A percentile compares a stretch with the other conserved stretches of the same genome.
Conservation (phyloP, 2,888 invertebrate species). For the Pinctada fucata region DNA sequence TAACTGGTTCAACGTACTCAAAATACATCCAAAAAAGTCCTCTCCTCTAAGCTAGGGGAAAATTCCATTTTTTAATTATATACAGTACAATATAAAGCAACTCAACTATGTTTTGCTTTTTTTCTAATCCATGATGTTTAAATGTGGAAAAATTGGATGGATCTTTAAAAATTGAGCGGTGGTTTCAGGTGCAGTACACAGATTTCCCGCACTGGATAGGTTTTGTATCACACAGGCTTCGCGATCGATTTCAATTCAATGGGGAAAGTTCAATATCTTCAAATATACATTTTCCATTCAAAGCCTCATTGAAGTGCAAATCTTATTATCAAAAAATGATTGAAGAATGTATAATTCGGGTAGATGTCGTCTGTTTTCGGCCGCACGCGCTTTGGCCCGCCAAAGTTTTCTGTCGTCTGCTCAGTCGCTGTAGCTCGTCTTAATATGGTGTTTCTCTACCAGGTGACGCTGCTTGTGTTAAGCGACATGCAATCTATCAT, state of each 20-base stretch:
- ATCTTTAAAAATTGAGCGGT: too few relatives aligned
- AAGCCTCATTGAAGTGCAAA: not conserved
- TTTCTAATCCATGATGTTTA: too few relatives aligned
- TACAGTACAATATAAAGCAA: too few relatives aligned
- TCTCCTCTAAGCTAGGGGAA: too few relatives aligned
- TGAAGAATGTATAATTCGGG: not conserved
- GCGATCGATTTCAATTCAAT: not conserved
- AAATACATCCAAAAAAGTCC: too few relatives aligned
- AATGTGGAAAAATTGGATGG: too few relatives aligned
- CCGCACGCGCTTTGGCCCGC: not conserved
- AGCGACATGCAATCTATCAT: constrained; percentile 27
- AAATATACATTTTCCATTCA: constrained; percentile 2
- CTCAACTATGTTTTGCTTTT: too few relatives aligned
- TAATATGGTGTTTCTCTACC: constrained; percentile 9
- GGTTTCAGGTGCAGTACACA: too few relatives aligned
- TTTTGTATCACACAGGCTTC: not conserved
- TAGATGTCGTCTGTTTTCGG: not conserved
- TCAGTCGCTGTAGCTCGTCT: not conserved
- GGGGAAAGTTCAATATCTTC: not conserved
- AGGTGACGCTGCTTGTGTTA: constrained; percentile 28
- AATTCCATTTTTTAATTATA: too few relatives aligned
- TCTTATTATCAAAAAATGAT: not conserved
- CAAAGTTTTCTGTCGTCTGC: constrained; percentile 12
- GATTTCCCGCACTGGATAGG: too few relatives aligned
- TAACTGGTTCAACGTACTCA: too few relatives aligned